A percentile compares a stretch with the other conserved stretches of the same genome.
Conservation (phyloP, 2,113 vertebrate species). For the Periophthalmus modestus region DNA sequence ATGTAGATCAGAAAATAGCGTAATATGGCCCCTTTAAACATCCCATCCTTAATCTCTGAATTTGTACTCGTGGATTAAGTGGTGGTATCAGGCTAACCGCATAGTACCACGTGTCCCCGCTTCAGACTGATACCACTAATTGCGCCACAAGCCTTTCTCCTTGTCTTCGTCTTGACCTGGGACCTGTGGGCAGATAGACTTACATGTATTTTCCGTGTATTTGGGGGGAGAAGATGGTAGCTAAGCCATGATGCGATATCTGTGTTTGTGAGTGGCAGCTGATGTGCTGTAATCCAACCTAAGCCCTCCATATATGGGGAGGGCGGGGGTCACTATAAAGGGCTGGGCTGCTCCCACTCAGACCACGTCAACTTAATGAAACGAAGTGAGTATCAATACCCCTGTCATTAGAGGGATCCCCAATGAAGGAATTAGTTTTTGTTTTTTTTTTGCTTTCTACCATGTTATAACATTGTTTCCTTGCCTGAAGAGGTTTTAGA, state of each 20-base stretch:
- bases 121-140: neutral
- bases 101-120: neutral
- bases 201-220: conserved; percentile 43
- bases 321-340: conserved; percentile 14
- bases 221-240: conserved; percentile 43
- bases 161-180: conserved; percentile 25
- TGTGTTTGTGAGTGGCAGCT: conserved; percentile 43
- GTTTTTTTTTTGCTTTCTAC: too few relatives aligned
- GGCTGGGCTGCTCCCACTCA: conserved; percentile 10
- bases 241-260: conserved; percentile 59
- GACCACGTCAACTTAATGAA: conserved; percentile 10
- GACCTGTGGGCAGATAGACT: conserved; percentile 46
- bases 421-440: neutral
- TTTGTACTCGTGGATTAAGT: neutral
- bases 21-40: neutral
- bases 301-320: conserved; percentile 49
- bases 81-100: neutral
- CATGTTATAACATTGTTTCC: too few relatives aligned
- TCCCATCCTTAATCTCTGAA: neutral
- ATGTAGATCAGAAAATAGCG: too few relatives aligned
- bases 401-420: neutral
- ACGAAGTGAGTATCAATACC: conserved; percentile 12
- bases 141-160: conserved; percentile 4
- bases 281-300: conserved; percentile 70
- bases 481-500: too few relatives aligned